phyloP scores from a whole-genome alignment of 2,797 vertebrate species.

The Microctenopoma steveboyesi region DNA sequence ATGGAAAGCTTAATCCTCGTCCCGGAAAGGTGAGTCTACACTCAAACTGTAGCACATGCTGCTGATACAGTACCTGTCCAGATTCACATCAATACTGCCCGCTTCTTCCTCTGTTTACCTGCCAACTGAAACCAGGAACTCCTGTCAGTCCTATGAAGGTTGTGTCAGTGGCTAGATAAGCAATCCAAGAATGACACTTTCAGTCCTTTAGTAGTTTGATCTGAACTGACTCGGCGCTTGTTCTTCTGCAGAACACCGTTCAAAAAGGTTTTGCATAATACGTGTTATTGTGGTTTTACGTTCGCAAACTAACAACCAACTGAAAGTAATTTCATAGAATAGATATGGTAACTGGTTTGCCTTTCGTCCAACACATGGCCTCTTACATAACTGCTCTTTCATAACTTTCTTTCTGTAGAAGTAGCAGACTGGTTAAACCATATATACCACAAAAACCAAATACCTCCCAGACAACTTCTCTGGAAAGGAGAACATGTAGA shows the following conservation, averaged over 20 bases:
- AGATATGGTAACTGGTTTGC: too few relatives aligned
- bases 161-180: not conserved
- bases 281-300: too few relatives aligned
- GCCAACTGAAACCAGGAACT: not conserved
- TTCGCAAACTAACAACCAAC: too few relatives aligned
- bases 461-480: not conserved
- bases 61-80: too few relatives aligned
- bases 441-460: conserved; percentile 1
- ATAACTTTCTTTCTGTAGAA: not conserved
- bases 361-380: too few relatives aligned
- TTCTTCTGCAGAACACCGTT: too few relatives aligned
- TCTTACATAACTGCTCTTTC: not conserved
- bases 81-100: conserved; percentile 1
- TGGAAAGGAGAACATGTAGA: not conserved
- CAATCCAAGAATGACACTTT: not conserved
- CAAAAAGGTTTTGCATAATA: too few relatives aligned
- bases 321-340: too few relatives aligned
- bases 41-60: too few relatives aligned
- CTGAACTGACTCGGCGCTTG: too few relatives aligned
- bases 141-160: too few relatives aligned
- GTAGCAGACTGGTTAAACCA: not conserved
- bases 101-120: conserved; percentile 9
- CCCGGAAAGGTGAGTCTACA: conserved; percentile 91
- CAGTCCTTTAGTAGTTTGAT: too few relatives aligned
- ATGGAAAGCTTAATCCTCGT: conserved; percentile 89